phyloP scores from a whole-genome alignment of 2,888 invertebrate genomes.

The Chromoteleia sp. region DNA sequence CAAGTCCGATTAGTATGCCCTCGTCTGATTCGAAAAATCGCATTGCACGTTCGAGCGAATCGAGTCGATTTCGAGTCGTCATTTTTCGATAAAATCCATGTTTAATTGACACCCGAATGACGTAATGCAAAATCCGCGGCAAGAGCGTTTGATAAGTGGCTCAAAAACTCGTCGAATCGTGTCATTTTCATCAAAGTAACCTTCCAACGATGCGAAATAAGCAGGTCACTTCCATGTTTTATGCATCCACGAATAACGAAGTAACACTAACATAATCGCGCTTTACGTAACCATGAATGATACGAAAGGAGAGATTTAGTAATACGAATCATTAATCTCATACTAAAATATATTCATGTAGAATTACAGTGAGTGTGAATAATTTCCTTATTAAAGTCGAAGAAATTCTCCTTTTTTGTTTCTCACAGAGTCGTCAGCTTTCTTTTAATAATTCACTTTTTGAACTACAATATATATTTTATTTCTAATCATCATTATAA shows the following conservation, averaged over 20 bases:
- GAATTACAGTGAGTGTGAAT: neutral
- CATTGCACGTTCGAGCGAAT: neutral
- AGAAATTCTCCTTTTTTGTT: too few species aligned
- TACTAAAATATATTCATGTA: constrained; percentile 9
- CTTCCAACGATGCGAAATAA: constrained; percentile 54
- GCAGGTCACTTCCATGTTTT: constrained; percentile 58
- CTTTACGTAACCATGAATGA: constrained; percentile 47
- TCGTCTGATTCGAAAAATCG: constrained; percentile 2
- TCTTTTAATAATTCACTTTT: too few species aligned
- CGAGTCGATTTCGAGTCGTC: neutral
- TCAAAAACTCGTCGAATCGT: constrained; percentile 20
- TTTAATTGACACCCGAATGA: constrained; percentile 2
- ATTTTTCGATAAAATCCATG: neutral
- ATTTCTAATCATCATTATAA: too few species aligned
- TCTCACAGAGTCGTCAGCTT: too few species aligned
- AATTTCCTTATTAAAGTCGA: too few species aligned
- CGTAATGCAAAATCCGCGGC: constrained; percentile 4
- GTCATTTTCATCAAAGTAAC: constrained; percentile 35
- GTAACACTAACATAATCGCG: constrained; percentile 42
- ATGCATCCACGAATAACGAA: constrained; percentile 56
- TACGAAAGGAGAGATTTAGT: constrained; percentile 45
- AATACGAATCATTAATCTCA: constrained; percentile 39
- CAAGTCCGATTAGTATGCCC: neutral
- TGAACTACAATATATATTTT: too few species aligned
- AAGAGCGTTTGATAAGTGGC: neutral